Conservation (phyloP, 2,888 invertebrate species). For the Nymphalis c-album region DNA sequence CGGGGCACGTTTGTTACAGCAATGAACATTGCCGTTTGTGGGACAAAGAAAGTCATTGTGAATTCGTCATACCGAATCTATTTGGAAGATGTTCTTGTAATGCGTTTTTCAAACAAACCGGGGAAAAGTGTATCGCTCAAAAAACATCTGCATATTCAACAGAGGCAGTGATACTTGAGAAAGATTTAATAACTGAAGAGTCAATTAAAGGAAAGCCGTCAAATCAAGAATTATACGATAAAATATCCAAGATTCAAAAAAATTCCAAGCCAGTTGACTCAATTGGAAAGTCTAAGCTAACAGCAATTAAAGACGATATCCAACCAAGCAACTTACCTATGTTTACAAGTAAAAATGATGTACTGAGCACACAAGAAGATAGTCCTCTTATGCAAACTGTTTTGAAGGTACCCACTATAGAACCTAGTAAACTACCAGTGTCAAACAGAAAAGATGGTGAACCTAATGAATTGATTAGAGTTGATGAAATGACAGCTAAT, state of each 20-base stretch:
- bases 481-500: slow-evolving; percentile 73
- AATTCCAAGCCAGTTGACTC: slow-evolving; percentile 49
- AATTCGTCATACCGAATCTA: slow-evolving; percentile 93
- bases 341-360: slow-evolving; percentile 65
- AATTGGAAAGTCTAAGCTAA: slow-evolving; percentile 50
- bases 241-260: slow-evolving; percentile 49
- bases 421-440: slow-evolving; percentile 61
- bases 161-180: slow-evolving; percentile 69
- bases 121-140: slow-evolving; percentile 82
- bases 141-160: slow-evolving; percentile 60
- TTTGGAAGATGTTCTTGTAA: slow-evolving; percentile 94
- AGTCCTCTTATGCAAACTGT: slow-evolving; percentile 72
- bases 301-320: slow-evolving; percentile 52
- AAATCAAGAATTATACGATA: slow-evolving; percentile 43
- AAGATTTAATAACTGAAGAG: slow-evolving; percentile 54
- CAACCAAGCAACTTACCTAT: slow-evolving; percentile 66
- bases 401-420: slow-evolving; percentile 66
- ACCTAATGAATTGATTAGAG: slow-evolving; percentile 65
- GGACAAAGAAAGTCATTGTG: slow-evolving; percentile 92
- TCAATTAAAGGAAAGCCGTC: slow-evolving; percentile 40
- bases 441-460: slow-evolving; percentile 70
- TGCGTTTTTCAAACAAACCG: slow-evolving; percentile 83
- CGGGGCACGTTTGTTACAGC: slow-evolving; percentile 94
- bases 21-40: slow-evolving; percentile 93
- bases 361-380: slow-evolving; percentile 67